Percentiles rank a stretch among this genome's conserved stretches.
Evolutionary conservation across 2,797 vertebrate species (phyloP).

Genomic region (Phyllotis vaccarum): DNA sequence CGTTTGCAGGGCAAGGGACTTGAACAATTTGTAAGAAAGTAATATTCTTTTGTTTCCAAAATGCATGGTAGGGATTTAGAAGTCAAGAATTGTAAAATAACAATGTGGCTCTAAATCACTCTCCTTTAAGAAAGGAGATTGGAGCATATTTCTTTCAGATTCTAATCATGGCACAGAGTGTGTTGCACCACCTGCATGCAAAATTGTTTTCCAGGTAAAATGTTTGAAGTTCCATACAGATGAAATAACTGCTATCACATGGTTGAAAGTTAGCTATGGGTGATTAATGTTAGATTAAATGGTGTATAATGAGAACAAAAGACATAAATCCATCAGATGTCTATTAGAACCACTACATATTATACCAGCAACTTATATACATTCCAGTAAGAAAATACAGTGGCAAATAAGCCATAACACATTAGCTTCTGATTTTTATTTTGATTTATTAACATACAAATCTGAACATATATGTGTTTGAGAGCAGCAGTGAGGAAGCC

Average conservation of each 20-base stretch:
- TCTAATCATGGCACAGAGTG: slow-evolving; percentile 37
- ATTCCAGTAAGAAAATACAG: neutral
- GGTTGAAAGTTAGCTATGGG: slow-evolving; percentile 31
- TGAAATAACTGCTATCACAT: slow-evolving; percentile 37
- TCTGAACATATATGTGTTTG: neutral
- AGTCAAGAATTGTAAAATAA: slow-evolving; percentile 49
- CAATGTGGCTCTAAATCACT: slow-evolving; percentile 31
- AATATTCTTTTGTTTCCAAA: slow-evolving; percentile 37
- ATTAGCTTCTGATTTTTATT: neutral
- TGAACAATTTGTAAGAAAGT: slow-evolving; percentile 23
- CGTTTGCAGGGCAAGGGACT: neutral
- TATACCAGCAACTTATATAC: neutral
- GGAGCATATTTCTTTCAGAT: neutral
- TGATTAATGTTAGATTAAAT: slow-evolving; percentile 53
- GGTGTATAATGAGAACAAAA: slow-evolving; percentile 21
- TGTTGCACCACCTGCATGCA: neutral
- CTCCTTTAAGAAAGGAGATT: slow-evolving; percentile 45
- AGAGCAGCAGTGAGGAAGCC: neutral
- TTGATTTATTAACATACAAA: slow-evolving; percentile 22
- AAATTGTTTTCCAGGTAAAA: slow-evolving; percentile 50
- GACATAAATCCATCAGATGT: neutral
- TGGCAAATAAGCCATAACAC: neutral
- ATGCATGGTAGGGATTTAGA: neutral
- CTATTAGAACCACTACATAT: neutral
- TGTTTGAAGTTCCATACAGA: slow-evolving; percentile 56